Percentiles rank a stretch among this genome's conserved stretches.
phyloP scores from a whole-genome alignment of 2,888 invertebrate species.

The Tipula lateralis region DNA sequence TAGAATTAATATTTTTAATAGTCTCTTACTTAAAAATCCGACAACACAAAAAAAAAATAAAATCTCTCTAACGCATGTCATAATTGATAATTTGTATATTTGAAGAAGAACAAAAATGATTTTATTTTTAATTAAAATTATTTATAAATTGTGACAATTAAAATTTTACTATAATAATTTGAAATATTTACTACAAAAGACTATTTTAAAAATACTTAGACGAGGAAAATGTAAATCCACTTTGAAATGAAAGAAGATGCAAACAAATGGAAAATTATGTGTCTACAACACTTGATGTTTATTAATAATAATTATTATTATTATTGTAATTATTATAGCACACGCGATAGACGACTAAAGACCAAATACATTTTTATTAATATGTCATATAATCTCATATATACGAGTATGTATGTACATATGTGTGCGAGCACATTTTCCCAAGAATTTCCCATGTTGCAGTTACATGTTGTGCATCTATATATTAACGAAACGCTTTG shows the following conservation, averaged over 20 bases:
- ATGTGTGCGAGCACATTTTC: slow-evolving; percentile 20
- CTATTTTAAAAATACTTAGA: background rate
- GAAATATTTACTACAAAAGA: slow-evolving; percentile 13
- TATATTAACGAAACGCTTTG: slow-evolving; percentile 5
- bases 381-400: background rate
- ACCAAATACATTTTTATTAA: background rate
- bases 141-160: slow-evolving; percentile 19
- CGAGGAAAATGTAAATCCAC: background rate
- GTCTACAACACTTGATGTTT: slow-evolving; percentile 6
- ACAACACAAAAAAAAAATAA: background rate
- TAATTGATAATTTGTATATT: slow-evolving; percentile 15
- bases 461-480: background rate
- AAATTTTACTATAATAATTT: slow-evolving; percentile 24
- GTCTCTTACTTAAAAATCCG: slow-evolving; percentile 6
- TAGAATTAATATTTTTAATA: slow-evolving; percentile 24
- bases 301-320: background rate
- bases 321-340: background rate
- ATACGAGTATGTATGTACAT: background rate
- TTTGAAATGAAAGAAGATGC: background rate
- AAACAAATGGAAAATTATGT: background rate
- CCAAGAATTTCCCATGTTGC: slow-evolving; percentile 28
- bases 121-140: background rate
- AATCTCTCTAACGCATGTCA: slow-evolving; percentile 12
- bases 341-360: background rate
- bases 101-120: background rate